These are phyloP conservation scores for Magallana gigas DNA, from an alignment of 1,140 invertebrate species.

Conservation along the genomic window DNA sequence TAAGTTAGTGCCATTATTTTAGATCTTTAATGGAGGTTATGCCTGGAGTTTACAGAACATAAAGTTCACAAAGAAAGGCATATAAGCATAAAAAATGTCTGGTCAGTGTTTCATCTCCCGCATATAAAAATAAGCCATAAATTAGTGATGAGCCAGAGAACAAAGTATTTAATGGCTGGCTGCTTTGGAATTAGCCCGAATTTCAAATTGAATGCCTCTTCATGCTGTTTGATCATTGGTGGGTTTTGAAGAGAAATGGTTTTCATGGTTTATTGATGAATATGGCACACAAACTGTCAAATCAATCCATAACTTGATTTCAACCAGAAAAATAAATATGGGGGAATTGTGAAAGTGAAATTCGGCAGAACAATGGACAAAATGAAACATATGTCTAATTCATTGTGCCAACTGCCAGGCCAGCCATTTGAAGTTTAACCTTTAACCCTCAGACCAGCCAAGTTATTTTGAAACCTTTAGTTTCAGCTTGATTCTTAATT, in stretches of 20 bases:
- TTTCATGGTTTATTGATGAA: slow-evolving; percentile 29
- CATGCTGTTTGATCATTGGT: slow-evolving; percentile 25
- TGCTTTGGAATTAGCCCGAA: slow-evolving; percentile 29
- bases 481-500: no score
- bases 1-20: neutral
- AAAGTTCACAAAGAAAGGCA: neutral
- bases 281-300: slow-evolving; percentile 33
- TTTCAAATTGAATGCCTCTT: slow-evolving; percentile 16
- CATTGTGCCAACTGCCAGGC: slow-evolving; percentile 20
- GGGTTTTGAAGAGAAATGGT: neutral
- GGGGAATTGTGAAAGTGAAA: slow-evolving; percentile 1
- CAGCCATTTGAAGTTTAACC: neutral
- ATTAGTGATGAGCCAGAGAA: neutral
- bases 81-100: slow-evolving; percentile 10
- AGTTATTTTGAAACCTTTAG: no score
- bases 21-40: neutral
- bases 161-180: slow-evolving; percentile 23
- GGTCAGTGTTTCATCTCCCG: slow-evolving; percentile 15
- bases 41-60: slow-evolving; percentile 1
- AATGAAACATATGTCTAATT: slow-evolving; percentile 35
- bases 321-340: slow-evolving; percentile 17
- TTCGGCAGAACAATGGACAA: slow-evolving; percentile 28
- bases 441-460: neutral
- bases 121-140: slow-evolving; percentile 6
- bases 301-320: slow-evolving; percentile 15